phyloP scores from a whole-genome alignment of 2,888 invertebrate species.

The Caenorhabditis zanzibari region DNA sequence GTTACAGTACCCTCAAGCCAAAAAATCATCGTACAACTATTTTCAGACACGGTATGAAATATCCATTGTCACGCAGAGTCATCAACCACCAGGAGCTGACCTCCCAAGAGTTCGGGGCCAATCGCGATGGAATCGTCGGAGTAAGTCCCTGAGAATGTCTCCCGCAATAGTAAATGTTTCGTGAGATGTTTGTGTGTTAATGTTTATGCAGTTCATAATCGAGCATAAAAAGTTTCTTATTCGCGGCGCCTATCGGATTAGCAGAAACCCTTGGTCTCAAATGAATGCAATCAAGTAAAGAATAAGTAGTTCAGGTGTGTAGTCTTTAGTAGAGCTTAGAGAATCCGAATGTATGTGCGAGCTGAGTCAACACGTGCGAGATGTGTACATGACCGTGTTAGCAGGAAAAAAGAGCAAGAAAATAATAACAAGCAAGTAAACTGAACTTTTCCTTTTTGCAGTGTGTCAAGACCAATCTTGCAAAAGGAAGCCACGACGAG shows the following conservation, averaged over 20 bases:
- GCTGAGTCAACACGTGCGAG: slow-evolving; percentile 15
- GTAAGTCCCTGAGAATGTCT: slow-evolving; percentile 36
- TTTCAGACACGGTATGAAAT: slow-evolving; percentile 69
- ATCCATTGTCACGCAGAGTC: slow-evolving; percentile 69
- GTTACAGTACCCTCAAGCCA: neutral
- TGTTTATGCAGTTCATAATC: slow-evolving; percentile 10
- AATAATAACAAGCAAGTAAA: neutral
- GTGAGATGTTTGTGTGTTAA: slow-evolving; percentile 28
- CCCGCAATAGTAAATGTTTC: neutral
- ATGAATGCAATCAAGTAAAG: neutral
- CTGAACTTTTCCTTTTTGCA: slow-evolving; percentile 22
- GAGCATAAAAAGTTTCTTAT: slow-evolving; percentile 1
- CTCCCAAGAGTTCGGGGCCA: slow-evolving; percentile 62
- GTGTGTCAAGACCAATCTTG: slow-evolving; percentile 56
- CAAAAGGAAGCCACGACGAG: slow-evolving; percentile 39
- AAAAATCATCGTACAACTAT: too few species aligned
- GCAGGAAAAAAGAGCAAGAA: neutral
- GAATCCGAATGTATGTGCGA: slow-evolving; percentile 12
- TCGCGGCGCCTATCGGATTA: slow-evolving; percentile 14
- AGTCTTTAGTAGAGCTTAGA: slow-evolving; percentile 3
- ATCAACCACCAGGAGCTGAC: slow-evolving; percentile 62
- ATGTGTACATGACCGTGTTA: neutral
- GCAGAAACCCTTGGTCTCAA: slow-evolving; percentile 18
- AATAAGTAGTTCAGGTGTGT: neutral
- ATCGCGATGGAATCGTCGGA: slow-evolving; percentile 59